Conservation (phyloP, 2,113 vertebrate genomes). For the Psittacus erithacus region DNA sequence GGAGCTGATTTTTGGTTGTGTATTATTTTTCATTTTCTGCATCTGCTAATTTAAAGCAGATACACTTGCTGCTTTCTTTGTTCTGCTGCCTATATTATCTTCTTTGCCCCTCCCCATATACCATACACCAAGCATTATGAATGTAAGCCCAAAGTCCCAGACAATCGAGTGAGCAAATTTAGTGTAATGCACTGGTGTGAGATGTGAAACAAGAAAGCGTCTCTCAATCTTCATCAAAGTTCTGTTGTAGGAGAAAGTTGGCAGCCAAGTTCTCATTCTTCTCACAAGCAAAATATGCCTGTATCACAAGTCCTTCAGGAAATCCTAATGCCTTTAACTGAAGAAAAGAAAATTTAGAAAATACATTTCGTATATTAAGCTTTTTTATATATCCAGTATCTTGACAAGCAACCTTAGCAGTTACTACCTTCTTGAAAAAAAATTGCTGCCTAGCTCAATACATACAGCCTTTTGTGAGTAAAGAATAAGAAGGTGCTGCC, state of each 20-base stretch:
- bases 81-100: slow-evolving; percentile 55
- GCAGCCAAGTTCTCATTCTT: slow-evolving; percentile 98
- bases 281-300: slow-evolving; percentile 97
- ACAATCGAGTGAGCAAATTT: slow-evolving; percentile 83
- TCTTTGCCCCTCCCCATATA: slow-evolving; percentile 58
- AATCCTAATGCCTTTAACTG: slow-evolving; percentile 98
- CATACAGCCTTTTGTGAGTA: neutral
- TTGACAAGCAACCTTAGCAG: neutral
- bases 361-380: neutral
- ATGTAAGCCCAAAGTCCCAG: slow-evolving; percentile 80
- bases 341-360: slow-evolving; percentile 57
- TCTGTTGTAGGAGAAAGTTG: slow-evolving; percentile 98
- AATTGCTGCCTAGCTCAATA: neutral
- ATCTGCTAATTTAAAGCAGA: slow-evolving; percentile 74
- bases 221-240: slow-evolving; percentile 92
- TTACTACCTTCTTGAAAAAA: neutral
- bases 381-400: neutral
- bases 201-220: slow-evolving; percentile 68
- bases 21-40: slow-evolving; percentile 63
- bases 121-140: slow-evolving; percentile 77
- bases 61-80: slow-evolving; percentile 66
- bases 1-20: slow-evolving; percentile 81
- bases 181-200: slow-evolving; percentile 87
- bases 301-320: slow-evolving; percentile 97
- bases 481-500: neutral